Evolutionary conservation across 2,888 invertebrate genomes (phyloP).

Genomic region (Ophion costatus): DNA sequence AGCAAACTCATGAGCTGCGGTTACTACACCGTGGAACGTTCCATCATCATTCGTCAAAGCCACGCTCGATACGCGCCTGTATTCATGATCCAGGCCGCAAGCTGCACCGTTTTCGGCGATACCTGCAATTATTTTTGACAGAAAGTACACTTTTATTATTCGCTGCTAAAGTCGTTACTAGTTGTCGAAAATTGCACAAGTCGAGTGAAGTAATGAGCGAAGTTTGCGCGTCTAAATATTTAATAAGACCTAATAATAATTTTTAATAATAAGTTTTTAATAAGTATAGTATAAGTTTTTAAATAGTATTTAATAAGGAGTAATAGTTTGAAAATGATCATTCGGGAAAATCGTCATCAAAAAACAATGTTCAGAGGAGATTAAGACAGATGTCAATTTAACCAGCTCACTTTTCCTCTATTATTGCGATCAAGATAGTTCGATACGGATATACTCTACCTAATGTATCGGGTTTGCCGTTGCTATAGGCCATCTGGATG

Average conservation of each 20-base stretch:
- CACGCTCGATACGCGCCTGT: not conserved
- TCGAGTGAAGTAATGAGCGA: no score
- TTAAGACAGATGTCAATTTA: not conserved
- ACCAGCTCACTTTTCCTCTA: not conserved
- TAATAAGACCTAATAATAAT: no score
- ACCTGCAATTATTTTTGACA: slow-evolving; percentile 4
- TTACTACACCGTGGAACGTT: slow-evolving; percentile 37
- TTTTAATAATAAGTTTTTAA: no score
- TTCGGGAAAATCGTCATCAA: not conserved
- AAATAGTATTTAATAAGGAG: no score
- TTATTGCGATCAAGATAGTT: no score
- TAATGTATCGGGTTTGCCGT: slow-evolving; percentile 2
- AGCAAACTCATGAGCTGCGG: slow-evolving; percentile 50
- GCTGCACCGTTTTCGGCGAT: slow-evolving; percentile 21
- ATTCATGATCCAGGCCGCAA: not conserved
- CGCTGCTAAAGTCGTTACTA: not conserved
- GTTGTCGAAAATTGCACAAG: not conserved
- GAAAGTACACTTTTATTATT: not conserved
- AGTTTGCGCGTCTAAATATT: not conserved
- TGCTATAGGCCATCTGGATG: slow-evolving; percentile 21
- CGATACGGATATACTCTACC: slow-evolving; percentile 9
- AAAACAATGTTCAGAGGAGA: not conserved
- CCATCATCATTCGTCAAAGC: slow-evolving; percentile 24
- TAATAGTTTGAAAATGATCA: not conserved
- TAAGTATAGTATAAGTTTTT: no score